phyloP scores from a whole-genome alignment of 1,140 invertebrate species.

The Pseudomyrmex sp. region DNA sequence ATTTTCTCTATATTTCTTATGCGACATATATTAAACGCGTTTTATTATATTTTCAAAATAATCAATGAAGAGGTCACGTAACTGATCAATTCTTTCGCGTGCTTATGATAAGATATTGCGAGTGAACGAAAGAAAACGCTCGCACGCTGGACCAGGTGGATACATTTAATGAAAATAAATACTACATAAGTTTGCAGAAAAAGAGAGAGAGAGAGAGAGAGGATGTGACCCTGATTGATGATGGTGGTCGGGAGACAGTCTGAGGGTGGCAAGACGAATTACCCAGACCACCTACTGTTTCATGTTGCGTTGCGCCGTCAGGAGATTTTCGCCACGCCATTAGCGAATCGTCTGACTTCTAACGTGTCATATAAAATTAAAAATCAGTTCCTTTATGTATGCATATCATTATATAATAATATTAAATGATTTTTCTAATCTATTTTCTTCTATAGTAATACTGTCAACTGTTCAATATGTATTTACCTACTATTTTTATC shows the following conservation, averaged over 20 bases:
- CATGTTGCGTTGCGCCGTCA: constrained; percentile 77
- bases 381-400: constrained; percentile 43
- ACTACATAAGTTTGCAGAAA: constrained; percentile 81
- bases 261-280: constrained; percentile 85
- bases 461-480: neutral
- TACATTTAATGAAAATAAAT: constrained; percentile 85
- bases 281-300: constrained; percentile 82
- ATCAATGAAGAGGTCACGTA: neutral
- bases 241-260: constrained; percentile 80
- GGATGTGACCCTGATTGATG: constrained; percentile 83
- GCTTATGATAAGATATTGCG: neutral
- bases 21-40: no score
- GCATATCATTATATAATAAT: neutral
- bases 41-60: neutral
- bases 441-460: neutral
- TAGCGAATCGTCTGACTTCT: constrained; percentile 67
- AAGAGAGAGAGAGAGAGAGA: neutral
- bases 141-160: constrained; percentile 48
- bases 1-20: no score
- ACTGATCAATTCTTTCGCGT: neutral
- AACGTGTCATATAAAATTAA: constrained; percentile 63
- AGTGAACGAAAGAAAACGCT: neutral
- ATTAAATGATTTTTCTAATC: neutral
- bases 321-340: constrained; percentile 70
- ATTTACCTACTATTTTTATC: neutral